A percentile compares a stretch with the other conserved stretches of the same genome.
These are phyloP conservation scores for Cyclina sinensis DNA, from an alignment of 1,140 invertebrate species.

Conservation along the genomic window DNA sequence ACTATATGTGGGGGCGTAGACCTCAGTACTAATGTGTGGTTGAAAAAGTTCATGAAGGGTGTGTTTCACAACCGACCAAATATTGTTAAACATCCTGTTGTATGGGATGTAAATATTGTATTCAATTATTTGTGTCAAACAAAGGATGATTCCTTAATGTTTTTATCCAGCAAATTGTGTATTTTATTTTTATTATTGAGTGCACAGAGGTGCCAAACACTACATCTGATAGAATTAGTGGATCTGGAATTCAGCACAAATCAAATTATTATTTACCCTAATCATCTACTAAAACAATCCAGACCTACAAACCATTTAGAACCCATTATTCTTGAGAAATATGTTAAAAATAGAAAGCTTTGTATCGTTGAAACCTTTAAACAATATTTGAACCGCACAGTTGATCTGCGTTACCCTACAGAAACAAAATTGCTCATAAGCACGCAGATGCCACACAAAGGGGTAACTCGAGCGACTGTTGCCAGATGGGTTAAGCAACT, in stretches of 20 bases:
- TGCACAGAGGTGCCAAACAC: constrained; percentile 36
- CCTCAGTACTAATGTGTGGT: not conserved
- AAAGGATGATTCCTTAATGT: not conserved
- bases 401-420: not conserved
- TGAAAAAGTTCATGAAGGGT: not conserved
- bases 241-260: not conserved
- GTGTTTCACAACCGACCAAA: not conserved
- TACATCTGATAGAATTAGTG: not conserved
- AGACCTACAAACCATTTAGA: not conserved
- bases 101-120: not conserved
- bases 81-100: not conserved
- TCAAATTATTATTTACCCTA: not conserved
- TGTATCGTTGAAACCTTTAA: no score
- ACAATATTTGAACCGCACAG: not conserved
- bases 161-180: not conserved
- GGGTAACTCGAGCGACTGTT: not conserved
- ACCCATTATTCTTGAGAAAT: not conserved
- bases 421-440: not conserved
- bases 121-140: not conserved
- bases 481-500: not conserved
- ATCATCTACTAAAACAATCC: not conserved
- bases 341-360: no score
- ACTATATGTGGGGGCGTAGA: not conserved
- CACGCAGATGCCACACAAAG: not conserved
- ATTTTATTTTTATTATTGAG: no score